These are phyloP conservation scores for Rhadinocentrus ornatus DNA, from an alignment of 2,797 vertebrate species.

Conservation along the genomic window DNA sequence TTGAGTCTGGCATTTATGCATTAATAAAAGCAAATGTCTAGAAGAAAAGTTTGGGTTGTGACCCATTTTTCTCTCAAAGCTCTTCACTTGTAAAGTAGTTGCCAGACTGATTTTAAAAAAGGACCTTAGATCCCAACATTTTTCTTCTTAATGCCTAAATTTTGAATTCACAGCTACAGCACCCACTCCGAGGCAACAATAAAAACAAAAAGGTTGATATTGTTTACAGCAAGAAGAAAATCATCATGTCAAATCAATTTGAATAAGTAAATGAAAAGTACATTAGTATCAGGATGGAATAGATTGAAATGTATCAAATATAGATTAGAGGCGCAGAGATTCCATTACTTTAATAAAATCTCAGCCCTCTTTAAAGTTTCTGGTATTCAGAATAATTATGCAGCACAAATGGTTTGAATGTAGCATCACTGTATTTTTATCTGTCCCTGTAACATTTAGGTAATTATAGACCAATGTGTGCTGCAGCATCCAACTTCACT, in stretches of 20 bases:
- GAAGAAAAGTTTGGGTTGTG: constrained; percentile 43
- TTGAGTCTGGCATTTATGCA: constrained; percentile 47
- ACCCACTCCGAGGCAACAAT: too few relatives aligned
- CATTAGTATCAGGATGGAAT: too few relatives aligned
- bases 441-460: neutral
- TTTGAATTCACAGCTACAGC: neutral
- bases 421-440: neutral
- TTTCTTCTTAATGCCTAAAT: neutral
- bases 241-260: neutral
- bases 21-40: constrained; percentile 62
- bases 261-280: neutral
- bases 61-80: constrained; percentile 47
- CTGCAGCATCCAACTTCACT: constrained; percentile 20
- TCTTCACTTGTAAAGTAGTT: neutral
- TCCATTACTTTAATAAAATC: too few relatives aligned
- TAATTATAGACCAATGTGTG: neutral
- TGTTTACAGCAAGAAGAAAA: neutral
- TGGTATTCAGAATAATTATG: too few relatives aligned
- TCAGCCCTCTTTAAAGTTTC: too few relatives aligned
- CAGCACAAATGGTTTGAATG: too few relatives aligned
- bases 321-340: too few relatives aligned
- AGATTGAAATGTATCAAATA: too few relatives aligned
- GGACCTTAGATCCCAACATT: neutral
- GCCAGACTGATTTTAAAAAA: neutral
- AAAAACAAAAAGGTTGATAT: too few relatives aligned